Percentiles rank a stretch among this genome's conserved stretches.
phyloP scores from a whole-genome alignment of 2,888 invertebrate genomes.

The Drosophila paramelanica region DNA sequence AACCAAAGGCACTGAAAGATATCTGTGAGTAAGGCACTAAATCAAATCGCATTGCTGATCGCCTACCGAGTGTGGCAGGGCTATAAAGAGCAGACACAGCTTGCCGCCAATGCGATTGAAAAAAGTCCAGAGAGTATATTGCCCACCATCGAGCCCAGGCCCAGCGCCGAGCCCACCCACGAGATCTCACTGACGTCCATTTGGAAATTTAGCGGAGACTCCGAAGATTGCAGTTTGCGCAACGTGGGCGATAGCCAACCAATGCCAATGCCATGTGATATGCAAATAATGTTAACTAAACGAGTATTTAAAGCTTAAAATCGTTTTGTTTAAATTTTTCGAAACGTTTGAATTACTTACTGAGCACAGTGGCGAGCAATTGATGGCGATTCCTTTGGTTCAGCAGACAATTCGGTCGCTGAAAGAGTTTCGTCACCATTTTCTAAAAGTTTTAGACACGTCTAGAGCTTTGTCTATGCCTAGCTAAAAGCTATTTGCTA shows the following conservation, averaged over 20 bases:
- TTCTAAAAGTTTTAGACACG: not conserved
- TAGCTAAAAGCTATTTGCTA: conserved; percentile 7
- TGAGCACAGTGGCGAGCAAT: conserved; percentile 65
- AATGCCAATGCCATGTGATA: conserved; percentile 82
- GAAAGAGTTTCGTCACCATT: conserved; percentile 44
- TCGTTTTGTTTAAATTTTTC: not conserved
- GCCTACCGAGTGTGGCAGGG: conserved; percentile 80
- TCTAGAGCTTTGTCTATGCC: not conserved
- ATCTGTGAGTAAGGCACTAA: not conserved
- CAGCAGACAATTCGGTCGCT: conserved; percentile 55
- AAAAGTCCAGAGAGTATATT: conserved; percentile 68
- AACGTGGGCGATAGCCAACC: conserved; percentile 84
- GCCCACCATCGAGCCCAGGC: conserved; percentile 78
- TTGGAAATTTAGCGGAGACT: conserved; percentile 63
- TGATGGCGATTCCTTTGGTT: conserved; percentile 64
- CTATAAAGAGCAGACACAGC: conserved; percentile 68
- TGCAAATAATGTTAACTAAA: conserved; percentile 80
- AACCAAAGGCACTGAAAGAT: conserved; percentile 67
- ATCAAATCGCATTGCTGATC: not conserved
- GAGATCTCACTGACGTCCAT: conserved; percentile 71
- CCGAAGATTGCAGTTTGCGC: conserved; percentile 67
- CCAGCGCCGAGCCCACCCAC: conserved; percentile 81
- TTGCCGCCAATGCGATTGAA: conserved; percentile 75
- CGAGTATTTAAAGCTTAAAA: not conserved
- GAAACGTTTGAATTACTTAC: conserved; percentile 41